These are phyloP conservation scores for Myxocyprinus asiaticus DNA, from an alignment of 2,113 vertebrate genomes.

Conservation along the genomic window DNA sequence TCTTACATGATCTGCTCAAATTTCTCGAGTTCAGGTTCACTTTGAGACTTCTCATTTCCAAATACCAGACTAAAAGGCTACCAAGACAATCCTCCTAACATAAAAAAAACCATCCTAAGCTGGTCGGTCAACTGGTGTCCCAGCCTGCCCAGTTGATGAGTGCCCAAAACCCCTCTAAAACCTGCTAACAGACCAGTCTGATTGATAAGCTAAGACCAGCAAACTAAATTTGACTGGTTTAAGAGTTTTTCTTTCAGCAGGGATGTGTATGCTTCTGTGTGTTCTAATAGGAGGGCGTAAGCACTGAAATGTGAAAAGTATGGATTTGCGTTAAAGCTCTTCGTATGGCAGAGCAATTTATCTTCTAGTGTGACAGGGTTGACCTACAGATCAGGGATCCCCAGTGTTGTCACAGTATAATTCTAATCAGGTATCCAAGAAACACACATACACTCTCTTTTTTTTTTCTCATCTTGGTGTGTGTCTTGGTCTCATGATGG, in stretches of 20 bases:
- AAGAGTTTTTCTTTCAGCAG: background rate
- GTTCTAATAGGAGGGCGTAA: background rate
- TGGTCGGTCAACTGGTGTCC: no score
- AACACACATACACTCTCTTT: slow-evolving; percentile 1
- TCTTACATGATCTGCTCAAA: slow-evolving; percentile 36
- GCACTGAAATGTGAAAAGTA: slow-evolving; percentile 36
- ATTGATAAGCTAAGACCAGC: no score
- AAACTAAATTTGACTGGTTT: no score
- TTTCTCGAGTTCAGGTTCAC: no score
- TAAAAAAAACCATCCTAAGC: no score
- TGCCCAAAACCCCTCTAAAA: no score
- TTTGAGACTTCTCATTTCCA: no score
- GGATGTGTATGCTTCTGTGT: no score
- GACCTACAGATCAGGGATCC: slow-evolving; percentile 11
- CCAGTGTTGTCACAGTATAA: slow-evolving; percentile 41
- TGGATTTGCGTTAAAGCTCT: slow-evolving; percentile 42
- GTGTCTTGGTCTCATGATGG: slow-evolving; percentile 32
- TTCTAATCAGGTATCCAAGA: slow-evolving; percentile 41
- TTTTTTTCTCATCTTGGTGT: background rate
- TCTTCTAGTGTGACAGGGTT: slow-evolving; percentile 43
- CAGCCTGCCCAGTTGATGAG: no score
- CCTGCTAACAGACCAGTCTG: no score
- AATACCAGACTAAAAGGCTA: no score
- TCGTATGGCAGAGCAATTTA: slow-evolving; percentile 43
- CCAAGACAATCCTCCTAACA: no score